Evolutionary conservation across 2,888 invertebrate genomes (phyloP).

Genomic region (Cartodere bifasciata): DNA sequence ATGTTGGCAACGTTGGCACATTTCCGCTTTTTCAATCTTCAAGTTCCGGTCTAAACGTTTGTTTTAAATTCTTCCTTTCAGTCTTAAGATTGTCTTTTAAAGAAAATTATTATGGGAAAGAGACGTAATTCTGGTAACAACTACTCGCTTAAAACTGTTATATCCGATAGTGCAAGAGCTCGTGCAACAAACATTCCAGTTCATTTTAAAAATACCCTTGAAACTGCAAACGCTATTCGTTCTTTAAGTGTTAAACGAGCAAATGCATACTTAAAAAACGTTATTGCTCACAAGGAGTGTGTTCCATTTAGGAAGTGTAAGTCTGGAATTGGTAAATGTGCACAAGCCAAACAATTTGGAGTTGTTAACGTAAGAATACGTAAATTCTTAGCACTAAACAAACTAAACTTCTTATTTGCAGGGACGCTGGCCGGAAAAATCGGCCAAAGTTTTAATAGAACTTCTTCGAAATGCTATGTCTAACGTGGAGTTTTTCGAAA

Average conservation of each 20-base stretch:
- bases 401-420: slow-evolving; percentile 10
- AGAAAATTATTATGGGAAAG: too few species aligned
- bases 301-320: slow-evolving; percentile 67
- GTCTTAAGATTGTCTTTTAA: too few species aligned
- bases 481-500: slow-evolving; percentile 66
- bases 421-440: slow-evolving; percentile 73
- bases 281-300: slow-evolving; percentile 62
- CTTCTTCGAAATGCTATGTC: slow-evolving; percentile 69
- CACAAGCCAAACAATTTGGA: slow-evolving; percentile 63
- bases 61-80: too few species aligned
- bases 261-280: slow-evolving; percentile 60
- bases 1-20: too few species aligned
- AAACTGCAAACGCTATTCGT: slow-evolving; percentile 63
- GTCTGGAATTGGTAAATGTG: slow-evolving; percentile 65
- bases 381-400: neutral
- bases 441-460: slow-evolving; percentile 65
- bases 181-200: slow-evolving; percentile 65
- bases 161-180: slow-evolving; percentile 38
- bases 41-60: too few species aligned
- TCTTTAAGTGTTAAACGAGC: slow-evolving; percentile 63
- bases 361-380: slow-evolving; percentile 45
- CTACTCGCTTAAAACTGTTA: slow-evolving; percentile 5
- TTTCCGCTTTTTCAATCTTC: too few species aligned
- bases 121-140: slow-evolving; percentile 6
- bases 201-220: slow-evolving; percentile 74